These are phyloP conservation scores for Apomyelois bistriatella DNA, from an alignment of 2,888 invertebrate species.

Conservation along the genomic window DNA sequence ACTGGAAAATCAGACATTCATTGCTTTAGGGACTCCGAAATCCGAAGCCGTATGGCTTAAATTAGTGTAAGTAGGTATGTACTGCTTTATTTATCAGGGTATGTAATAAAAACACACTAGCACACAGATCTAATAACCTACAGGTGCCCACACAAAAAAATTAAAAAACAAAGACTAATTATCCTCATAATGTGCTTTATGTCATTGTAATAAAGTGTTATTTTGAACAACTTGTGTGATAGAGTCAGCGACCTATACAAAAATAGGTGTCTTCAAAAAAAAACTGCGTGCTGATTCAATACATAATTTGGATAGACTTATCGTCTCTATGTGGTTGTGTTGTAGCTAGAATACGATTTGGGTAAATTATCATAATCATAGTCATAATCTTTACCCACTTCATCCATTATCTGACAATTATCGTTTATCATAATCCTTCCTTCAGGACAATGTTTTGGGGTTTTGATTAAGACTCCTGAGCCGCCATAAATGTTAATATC, in stretches of 20 bases:
- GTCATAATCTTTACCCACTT: too few relatives aligned
- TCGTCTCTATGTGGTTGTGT: slow-evolving; percentile 12
- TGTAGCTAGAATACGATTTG: slow-evolving; percentile 1
- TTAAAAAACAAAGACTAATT: slow-evolving; percentile 3
- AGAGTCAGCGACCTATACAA: slow-evolving; percentile 25
- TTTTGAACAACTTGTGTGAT: neutral
- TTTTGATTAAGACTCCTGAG: too few relatives aligned
- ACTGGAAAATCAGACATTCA: too few relatives aligned
- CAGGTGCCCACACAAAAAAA: slow-evolving; percentile 15
- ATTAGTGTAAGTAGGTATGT: too few relatives aligned
- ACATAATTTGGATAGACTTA: slow-evolving; percentile 18
- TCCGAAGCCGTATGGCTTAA: too few relatives aligned
- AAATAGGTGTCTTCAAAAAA: slow-evolving; percentile 1
- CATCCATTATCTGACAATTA: too few relatives aligned
- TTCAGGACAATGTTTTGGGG: neutral
- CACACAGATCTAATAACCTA: slow-evolving; percentile 33
- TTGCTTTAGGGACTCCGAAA: too few relatives aligned
- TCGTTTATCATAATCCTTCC: too few relatives aligned
- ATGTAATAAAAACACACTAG: slow-evolving; percentile 15
- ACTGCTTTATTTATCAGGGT: too few relatives aligned
- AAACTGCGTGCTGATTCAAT: slow-evolving; percentile 17
- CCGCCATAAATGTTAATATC: too few relatives aligned
- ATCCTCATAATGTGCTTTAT: neutral
- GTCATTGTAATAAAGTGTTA: slow-evolving; percentile 2
- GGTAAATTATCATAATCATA: neutral